These are phyloP conservation scores for Drosophila pseudoobscura DNA, from an alignment of 1,140 invertebrate genomes.

Conservation along the genomic window DNA sequence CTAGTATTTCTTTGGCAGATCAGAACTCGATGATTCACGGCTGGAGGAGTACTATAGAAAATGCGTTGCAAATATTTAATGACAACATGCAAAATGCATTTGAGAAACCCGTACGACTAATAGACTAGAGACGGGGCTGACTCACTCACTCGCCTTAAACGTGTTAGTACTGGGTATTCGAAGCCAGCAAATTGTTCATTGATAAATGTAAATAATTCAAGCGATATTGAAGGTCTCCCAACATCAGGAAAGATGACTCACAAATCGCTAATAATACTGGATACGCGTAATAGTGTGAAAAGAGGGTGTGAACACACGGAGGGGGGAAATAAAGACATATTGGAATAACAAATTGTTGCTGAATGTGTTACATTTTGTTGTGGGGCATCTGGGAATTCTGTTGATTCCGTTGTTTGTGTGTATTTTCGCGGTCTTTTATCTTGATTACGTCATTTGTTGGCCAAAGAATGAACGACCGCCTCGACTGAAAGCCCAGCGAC, in stretches of 20 bases:
- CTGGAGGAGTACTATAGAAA: background rate
- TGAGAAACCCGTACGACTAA: background rate
- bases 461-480: conserved; percentile 30
- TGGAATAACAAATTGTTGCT: background rate
- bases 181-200: conserved; percentile 34
- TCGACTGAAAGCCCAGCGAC: conserved; percentile 9
- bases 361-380: conserved; percentile 4
- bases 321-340: background rate
- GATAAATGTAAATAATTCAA: conserved; percentile 20
- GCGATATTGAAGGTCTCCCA: conserved; percentile 29
- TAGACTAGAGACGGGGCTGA: conserved; percentile 6
- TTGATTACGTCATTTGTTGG: conserved; percentile 60
- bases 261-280: background rate
- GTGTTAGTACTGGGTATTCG: conserved; percentile 6
- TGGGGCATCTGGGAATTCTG: background rate
- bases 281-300: conserved; percentile 7
- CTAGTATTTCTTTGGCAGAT: conserved; percentile 9
- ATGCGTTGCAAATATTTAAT: conserved; percentile 21
- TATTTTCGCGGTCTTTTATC: conserved; percentile 19
- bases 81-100: conserved; percentile 43
- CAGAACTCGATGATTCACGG: conserved; percentile 49
- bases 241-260: conserved; percentile 40
- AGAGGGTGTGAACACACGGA: conserved; percentile 6
- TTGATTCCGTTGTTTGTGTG: conserved; percentile 13
- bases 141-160: conserved; percentile 15